Evolutionary conservation across 2,113 vertebrate species (phyloP).

Genomic region (Colistium nudipinnis): DNA sequence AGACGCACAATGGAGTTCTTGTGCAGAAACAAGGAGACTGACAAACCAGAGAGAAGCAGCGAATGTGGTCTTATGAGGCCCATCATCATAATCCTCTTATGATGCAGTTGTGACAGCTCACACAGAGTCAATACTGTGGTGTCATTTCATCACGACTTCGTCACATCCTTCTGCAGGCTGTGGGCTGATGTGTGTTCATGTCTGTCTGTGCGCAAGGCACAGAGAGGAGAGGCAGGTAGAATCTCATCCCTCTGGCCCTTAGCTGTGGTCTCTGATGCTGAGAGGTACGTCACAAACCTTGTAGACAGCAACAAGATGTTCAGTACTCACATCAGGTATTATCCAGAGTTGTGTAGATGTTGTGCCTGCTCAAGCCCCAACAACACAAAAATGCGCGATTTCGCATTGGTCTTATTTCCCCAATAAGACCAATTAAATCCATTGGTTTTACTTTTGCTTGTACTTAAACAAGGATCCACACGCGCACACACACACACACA

Average conservation of each 20-base stretch:
- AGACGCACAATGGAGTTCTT: neutral
- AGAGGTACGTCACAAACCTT: neutral
- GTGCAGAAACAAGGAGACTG: constrained; percentile 14
- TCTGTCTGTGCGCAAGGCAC: neutral
- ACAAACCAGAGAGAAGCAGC: neutral
- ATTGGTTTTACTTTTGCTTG: too few relatives aligned
- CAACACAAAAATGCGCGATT: constrained; percentile 3
- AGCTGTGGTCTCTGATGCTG: constrained; percentile 26
- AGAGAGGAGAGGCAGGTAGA: neutral
- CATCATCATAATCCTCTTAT: constrained; percentile 12
- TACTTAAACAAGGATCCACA: too few relatives aligned
- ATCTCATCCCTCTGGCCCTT: constrained; percentile 32
- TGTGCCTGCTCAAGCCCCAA: neutral
- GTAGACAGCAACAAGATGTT: constrained; percentile 27
- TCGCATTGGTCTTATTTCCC: neutral
- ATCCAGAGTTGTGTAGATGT: constrained; percentile 14
- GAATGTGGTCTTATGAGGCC: constrained; percentile 29
- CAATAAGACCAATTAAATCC: constrained; percentile 27
- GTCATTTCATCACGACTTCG: constrained; percentile 12
- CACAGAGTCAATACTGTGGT: constrained; percentile 2
- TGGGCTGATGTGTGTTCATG: constrained; percentile 4
- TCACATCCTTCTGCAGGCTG: neutral
- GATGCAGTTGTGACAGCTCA: neutral
- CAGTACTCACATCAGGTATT: constrained; percentile 28
- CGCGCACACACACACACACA: too few relatives aligned